phyloP scores from a whole-genome alignment of 2,888 invertebrate species.

The Tipula lateralis region DNA sequence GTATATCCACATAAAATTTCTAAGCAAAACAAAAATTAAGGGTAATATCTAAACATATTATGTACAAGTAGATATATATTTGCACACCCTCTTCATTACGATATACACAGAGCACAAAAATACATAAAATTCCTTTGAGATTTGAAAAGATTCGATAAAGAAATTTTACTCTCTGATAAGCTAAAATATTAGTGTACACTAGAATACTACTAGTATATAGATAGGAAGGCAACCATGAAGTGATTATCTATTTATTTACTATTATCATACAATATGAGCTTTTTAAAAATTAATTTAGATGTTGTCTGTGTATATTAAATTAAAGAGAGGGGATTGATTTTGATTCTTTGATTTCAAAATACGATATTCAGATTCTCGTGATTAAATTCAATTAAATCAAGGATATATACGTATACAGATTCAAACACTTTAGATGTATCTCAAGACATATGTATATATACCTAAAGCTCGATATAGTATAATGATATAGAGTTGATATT shows the following conservation, averaged over 20 bases:
- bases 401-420: background rate
- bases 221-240: constrained; percentile 15
- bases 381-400: background rate
- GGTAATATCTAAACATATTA: background rate
- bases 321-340: background rate
- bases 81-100: background rate
- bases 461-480: background rate
- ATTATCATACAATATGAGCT: constrained; percentile 27
- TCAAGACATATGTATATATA: background rate
- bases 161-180: constrained; percentile 1
- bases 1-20: background rate
- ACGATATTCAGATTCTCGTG: background rate
- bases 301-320: background rate
- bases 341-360: too few relatives aligned
- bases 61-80: background rate
- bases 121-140: background rate
- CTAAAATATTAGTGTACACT: background rate
- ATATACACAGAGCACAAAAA: background rate
- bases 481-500: background rate
- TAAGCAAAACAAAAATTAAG: background rate
- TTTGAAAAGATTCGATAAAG: constrained; percentile 11
- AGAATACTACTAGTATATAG: background rate
- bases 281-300: constrained; percentile 8
- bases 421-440: background rate
- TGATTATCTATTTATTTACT: constrained; percentile 29